A percentile compares a stretch with the other conserved stretches of the same genome.
Conservation (phyloP, 2,797 vertebrate genomes). For the Squalus acanthias region DNA sequence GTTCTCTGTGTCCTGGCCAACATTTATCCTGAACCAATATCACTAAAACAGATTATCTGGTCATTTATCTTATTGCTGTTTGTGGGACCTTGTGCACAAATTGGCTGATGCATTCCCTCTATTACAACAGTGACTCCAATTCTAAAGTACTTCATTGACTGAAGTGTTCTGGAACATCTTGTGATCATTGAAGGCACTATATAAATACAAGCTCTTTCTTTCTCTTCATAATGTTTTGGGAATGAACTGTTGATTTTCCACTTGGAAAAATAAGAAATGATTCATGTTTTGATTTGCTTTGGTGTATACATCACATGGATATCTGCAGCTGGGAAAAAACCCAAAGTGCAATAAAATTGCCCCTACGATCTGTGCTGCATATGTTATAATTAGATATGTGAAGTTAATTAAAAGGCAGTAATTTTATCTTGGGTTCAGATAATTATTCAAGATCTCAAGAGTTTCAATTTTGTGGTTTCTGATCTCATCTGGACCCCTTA, state of each 20-base stretch:
- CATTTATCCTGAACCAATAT: neutral
- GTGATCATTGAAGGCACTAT: neutral
- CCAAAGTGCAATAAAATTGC: neutral
- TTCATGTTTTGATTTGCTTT: neutral
- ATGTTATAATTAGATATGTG: neutral
- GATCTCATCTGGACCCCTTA: constrained; percentile 17
- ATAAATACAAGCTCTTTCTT: neutral
- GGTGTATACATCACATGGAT: neutral
- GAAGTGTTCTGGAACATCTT: neutral
- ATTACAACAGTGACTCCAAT: neutral
- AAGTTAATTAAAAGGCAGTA: constrained; percentile 22
- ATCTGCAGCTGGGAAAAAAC: neutral
- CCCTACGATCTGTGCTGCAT: neutral
- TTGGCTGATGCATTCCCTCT: neutral
- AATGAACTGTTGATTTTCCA: neutral
- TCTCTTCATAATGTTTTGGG: neutral
- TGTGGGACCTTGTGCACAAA: neutral
- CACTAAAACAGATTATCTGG: neutral
- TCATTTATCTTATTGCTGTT: neutral
- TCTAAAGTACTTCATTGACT: neutral
- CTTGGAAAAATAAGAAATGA: neutral
- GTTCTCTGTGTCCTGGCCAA: neutral
- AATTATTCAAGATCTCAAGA: neutral
- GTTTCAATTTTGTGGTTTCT: constrained; percentile 3
- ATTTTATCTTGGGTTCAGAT: neutral